Base-by-base conservation (phyloP, 1,140 invertebrate genomes). In the Eriosoma lanigerum region DNA sequence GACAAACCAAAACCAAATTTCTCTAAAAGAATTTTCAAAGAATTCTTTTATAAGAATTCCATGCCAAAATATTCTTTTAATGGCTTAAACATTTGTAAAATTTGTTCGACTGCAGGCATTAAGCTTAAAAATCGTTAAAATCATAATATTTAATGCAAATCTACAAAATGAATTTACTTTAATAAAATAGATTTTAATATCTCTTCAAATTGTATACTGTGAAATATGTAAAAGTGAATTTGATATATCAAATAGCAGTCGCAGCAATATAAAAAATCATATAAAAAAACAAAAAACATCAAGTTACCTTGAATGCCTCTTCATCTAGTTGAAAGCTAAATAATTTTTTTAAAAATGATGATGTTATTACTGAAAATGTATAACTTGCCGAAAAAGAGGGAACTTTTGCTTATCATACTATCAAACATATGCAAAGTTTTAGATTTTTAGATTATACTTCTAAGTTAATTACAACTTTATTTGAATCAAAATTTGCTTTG, bases 111-210 rank as follows among this genome's bases (percentile, higher is more conserved):
- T 9, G 62, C 19, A 10, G 32, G 19, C 29, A 64, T 44, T n/a
- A 64, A 54, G 17, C 82, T 68, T 60, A 85, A 70, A 81, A 82
- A 85, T 29, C 83, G n/a, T n/a, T n/a, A n/a, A n/a, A n/a, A n/a
- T n/a, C n/a, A n/a, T n/a, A n/a, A 12, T 8, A 50, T 15, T 50
- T 50, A 50, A 50, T 50, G 6, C 48, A 50, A 50, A 50, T 50
- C n/a, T 58, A 58, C 19, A 58, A n/a, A n/a, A n/a, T n/a, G 6
- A 64, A 38, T 38, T 62, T 64, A 1, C 26, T 8, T 64, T 64
- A 38, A 19, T 32, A 17, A 64, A 64, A 8, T 8, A 26, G n/a
- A 64, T 17, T 64, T 38, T 17, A 64, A 3, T 60, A 26, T 64
- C 17, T 1, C 17, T 38, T 64, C 10, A 64, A 13, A 64, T 19